A percentile compares a stretch with the other conserved stretches of the same genome.
These are phyloP conservation scores for Tenebrosternarchus preto DNA, from an alignment of 2,113 vertebrate genomes.

Conservation along the genomic window DNA sequence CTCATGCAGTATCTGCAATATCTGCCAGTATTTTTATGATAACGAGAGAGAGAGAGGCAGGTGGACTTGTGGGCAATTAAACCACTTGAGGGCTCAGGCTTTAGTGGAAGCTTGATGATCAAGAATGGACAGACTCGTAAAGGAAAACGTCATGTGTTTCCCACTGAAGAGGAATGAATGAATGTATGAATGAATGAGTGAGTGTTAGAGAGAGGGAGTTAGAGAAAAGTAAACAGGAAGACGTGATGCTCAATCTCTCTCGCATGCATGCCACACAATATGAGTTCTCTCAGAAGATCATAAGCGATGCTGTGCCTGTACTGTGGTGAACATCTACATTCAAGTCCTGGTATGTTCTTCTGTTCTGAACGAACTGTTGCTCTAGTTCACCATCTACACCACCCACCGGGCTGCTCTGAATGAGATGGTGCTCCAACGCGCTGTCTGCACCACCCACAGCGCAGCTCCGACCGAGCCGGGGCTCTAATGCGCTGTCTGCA, in stretches of 20 bases:
- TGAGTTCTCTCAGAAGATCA: no score
- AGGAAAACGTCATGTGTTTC: conserved; percentile 26
- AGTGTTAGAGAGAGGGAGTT: neutral
- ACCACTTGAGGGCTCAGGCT: conserved; percentile 19
- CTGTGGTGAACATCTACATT: no score
- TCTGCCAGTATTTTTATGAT: conserved; percentile 16
- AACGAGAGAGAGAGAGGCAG: neutral
- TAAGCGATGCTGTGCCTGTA: no score
- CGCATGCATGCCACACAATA: no score
- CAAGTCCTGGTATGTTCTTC: no score
- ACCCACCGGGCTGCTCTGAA: no score
- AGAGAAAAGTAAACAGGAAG: conserved; percentile 7
- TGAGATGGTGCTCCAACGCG: no score
- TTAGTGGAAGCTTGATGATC: conserved; percentile 1
- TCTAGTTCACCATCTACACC: no score
- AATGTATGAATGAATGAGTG: neutral
- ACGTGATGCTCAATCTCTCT: neutral
- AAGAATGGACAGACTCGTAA: conserved; percentile 15
- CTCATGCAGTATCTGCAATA: neutral
- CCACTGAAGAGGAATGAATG: neutral
- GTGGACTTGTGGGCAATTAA: conserved; percentile 28
- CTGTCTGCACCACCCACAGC: no score
- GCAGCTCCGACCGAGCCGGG: no score
- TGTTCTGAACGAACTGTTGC: no score
- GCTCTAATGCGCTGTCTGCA: neutral